phyloP scores from a whole-genome alignment of 2,888 invertebrate genomes.

The Baronia brevicornis region DNA sequence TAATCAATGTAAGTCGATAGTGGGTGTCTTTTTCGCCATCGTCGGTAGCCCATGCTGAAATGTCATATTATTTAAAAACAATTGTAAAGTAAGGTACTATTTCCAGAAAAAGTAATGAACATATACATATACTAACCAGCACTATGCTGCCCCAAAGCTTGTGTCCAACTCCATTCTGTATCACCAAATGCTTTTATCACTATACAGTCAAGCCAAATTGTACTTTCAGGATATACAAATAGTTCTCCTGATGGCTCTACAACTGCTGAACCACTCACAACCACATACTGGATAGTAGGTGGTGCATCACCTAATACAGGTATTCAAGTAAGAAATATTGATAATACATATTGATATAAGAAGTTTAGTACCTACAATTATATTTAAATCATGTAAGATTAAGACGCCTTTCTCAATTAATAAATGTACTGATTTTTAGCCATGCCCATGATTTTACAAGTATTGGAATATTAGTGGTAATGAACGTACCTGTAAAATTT shows the following conservation, averaged over 20 bases:
- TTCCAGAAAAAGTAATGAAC: constrained; percentile 3
- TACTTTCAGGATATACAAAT: constrained; percentile 87
- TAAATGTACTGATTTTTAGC: no score
- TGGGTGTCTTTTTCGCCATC: constrained; percentile 86
- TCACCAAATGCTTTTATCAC: constrained; percentile 84
- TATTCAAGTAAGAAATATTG: neutral
- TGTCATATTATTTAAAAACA: no score
- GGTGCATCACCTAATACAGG: constrained; percentile 82
- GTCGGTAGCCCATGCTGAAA: constrained; percentile 83
- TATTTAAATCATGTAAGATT: no score
- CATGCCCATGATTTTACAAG: neutral
- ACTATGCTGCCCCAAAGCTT: constrained; percentile 84
- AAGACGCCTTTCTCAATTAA: no score
- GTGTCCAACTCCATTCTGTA: constrained; percentile 93
- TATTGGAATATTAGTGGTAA: neutral
- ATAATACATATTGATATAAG: no score
- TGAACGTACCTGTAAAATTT: constrained; percentile 84
- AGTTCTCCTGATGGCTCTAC: constrained; percentile 87
- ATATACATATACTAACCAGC: constrained; percentile 72
- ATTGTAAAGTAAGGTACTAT: no score
- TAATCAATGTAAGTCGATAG: constrained; percentile 87
- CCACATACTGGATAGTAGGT: constrained; percentile 85
- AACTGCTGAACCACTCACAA: constrained; percentile 86
- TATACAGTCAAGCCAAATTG: constrained; percentile 88
- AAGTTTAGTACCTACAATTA: no score